These are phyloP conservation scores for Glaucopsyche alexis DNA, from an alignment of 2,888 invertebrate genomes.

Conservation along the genomic window DNA sequence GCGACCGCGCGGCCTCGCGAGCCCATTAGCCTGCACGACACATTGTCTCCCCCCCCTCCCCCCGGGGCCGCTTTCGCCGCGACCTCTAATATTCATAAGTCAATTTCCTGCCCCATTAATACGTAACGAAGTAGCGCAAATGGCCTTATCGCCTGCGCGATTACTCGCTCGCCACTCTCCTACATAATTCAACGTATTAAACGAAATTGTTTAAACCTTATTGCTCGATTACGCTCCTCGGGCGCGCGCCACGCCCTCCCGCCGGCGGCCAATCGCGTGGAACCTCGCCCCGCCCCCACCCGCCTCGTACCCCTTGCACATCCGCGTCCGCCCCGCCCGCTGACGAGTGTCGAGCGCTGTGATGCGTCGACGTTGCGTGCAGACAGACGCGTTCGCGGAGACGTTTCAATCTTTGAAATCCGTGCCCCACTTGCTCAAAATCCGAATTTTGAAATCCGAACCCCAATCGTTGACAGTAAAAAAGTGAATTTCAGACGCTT, in stretches of 20 bases:
- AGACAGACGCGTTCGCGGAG: conserved; percentile 46
- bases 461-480: background rate
- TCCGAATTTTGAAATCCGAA: background rate
- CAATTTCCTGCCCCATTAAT: conserved; percentile 80
- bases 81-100: conserved; percentile 81
- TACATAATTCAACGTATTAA: conserved; percentile 82
- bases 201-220: conserved; percentile 82
- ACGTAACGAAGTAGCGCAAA: conserved; percentile 81
- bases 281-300: conserved; percentile 49
- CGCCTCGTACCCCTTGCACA: conserved; percentile 44
- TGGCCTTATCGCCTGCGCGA: conserved; percentile 80
- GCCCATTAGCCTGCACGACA: background rate
- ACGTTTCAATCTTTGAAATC: conserved; percentile 30
- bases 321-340: conserved; percentile 56
- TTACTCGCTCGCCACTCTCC: conserved; percentile 79
- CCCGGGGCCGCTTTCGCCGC: conserved; percentile 72
- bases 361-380: conserved; percentile 54
- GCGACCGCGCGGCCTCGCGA: background rate
- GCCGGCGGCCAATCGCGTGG: conserved; percentile 64
- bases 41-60: conserved; percentile 59
- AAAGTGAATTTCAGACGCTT: background rate
- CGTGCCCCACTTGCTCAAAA: background rate
- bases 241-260: conserved; percentile 73
- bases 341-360: conserved; percentile 52
- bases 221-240: conserved; percentile 80